phyloP scores from a whole-genome alignment of 2,888 invertebrate genomes.

The Peribatodes rhomboidaria region DNA sequence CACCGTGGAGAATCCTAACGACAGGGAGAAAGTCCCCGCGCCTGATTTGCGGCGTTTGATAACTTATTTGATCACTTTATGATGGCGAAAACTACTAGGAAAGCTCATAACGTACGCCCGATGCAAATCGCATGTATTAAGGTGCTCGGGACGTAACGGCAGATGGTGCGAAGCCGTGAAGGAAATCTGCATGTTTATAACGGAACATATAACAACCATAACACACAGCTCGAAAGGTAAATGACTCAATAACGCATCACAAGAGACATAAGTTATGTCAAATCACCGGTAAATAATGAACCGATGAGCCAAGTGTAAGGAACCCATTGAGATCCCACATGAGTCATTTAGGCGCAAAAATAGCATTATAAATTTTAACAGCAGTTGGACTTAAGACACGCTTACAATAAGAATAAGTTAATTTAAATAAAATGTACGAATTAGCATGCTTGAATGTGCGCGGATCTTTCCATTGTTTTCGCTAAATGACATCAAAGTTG shows the following conservation, averaged over 20 bases:
- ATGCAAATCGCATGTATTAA: slow-evolving; percentile 78
- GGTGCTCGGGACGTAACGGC: slow-evolving; percentile 64
- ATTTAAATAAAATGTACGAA: slow-evolving; percentile 81
- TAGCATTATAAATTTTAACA: slow-evolving; percentile 81
- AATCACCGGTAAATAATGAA: slow-evolving; percentile 59
- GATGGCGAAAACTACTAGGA: slow-evolving; percentile 80
- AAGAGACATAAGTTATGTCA: slow-evolving; percentile 46
- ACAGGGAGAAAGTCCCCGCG: slow-evolving; percentile 73
- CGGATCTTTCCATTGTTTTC: slow-evolving; percentile 84
- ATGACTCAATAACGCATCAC: slow-evolving; percentile 68
- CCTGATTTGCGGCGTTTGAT: slow-evolving; percentile 78
- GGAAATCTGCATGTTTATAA: slow-evolving; percentile 60
- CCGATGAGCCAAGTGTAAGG: slow-evolving; percentile 63
- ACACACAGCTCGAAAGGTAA: slow-evolving; percentile 61
- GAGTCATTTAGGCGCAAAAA: slow-evolving; percentile 82
- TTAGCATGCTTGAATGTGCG: slow-evolving; percentile 76
- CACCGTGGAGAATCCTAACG: slow-evolving; percentile 78
- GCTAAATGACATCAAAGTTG: slow-evolving; percentile 86
- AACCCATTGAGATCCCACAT: slow-evolving; percentile 74
- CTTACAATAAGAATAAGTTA: slow-evolving; percentile 81
- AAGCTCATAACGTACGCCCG: slow-evolving; percentile 76
- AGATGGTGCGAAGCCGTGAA: slow-evolving; percentile 44
- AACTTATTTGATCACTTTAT: slow-evolving; percentile 85
- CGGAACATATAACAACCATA: slow-evolving; percentile 70
- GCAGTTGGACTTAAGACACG: slow-evolving; percentile 74